Percentiles rank a stretch among this genome's conserved stretches.
Evolutionary conservation across 2,888 invertebrate genomes (phyloP).

Genomic region (Sarcophaga carnaria): DNA sequence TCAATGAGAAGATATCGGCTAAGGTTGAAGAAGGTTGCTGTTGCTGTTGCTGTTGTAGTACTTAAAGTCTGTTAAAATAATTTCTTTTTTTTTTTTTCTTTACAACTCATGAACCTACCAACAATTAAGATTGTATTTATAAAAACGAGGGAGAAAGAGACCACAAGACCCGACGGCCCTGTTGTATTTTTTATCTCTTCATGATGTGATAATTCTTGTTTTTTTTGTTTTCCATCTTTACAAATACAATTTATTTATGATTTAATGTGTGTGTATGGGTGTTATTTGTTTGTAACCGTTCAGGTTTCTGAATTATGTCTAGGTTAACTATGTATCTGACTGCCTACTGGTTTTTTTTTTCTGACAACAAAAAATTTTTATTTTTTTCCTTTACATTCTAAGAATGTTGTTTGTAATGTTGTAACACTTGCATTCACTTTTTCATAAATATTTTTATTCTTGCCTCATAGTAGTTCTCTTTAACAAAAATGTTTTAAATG

Average conservation of each 20-base stretch:
- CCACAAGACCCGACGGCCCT: not conserved
- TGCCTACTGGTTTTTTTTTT: constrained; percentile 36
- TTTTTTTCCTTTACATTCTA: constrained; percentile 15
- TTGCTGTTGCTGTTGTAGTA: too few species aligned
- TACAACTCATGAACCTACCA: too few species aligned
- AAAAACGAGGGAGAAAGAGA: too few species aligned
- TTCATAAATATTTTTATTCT: not conserved
- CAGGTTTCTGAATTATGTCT: constrained; percentile 41
- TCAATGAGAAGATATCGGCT: too few species aligned
- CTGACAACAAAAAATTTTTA: too few species aligned
- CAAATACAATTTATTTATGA: not conserved
- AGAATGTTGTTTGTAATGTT: constrained; percentile 23
- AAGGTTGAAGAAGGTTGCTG: too few species aligned
- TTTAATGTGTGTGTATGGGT: not conserved
- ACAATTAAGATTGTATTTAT: too few species aligned
- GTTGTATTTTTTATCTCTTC: not conserved
- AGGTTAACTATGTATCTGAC: constrained; percentile 39
- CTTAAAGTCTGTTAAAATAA: too few species aligned
- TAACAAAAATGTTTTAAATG: constrained; percentile 46
- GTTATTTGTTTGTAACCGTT: not conserved
- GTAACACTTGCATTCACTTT: constrained; percentile 24
- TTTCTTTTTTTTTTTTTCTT: too few species aligned
- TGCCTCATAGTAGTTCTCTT: not conserved
- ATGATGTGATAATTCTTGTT: constrained; percentile 30
- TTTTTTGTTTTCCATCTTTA: not conserved